phyloP scores from a whole-genome alignment of 2,797 vertebrate species.

The Pitangus sulphuratus region DNA sequence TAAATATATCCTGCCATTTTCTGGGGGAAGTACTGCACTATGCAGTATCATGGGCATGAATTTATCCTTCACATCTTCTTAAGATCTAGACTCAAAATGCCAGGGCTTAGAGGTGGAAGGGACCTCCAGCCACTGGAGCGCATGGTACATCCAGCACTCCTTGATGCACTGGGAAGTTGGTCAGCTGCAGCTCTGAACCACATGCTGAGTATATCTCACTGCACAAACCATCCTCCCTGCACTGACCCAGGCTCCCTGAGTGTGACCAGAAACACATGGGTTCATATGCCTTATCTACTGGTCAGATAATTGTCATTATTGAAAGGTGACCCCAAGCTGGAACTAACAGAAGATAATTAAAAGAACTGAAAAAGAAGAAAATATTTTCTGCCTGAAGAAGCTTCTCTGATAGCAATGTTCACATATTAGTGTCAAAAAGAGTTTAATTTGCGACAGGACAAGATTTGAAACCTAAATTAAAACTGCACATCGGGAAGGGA shows the following conservation, averaged over 20 bases:
- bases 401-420: background rate
- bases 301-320: background rate
- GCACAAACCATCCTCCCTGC: background rate
- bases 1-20: background rate
- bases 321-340: background rate
- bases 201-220: background rate
- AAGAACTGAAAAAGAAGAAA: background rate
- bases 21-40: background rate
- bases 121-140: background rate
- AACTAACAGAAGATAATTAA: background rate
- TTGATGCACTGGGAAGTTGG: background rate
- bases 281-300: background rate
- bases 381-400: background rate
- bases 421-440: background rate
- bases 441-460: background rate
- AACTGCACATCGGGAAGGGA: background rate
- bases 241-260: background rate
- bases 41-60: background rate
- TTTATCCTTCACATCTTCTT: background rate
- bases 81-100: background rate
- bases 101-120: background rate
- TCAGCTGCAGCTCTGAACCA: accelerated
- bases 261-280: background rate
- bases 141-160: accelerated
- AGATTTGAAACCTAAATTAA: background rate